Evolutionary conservation across 2,888 invertebrate genomes (phyloP), one percentile per base, ranked within the genome.

Genomic region (Polylopha cassiicola): DNA sequence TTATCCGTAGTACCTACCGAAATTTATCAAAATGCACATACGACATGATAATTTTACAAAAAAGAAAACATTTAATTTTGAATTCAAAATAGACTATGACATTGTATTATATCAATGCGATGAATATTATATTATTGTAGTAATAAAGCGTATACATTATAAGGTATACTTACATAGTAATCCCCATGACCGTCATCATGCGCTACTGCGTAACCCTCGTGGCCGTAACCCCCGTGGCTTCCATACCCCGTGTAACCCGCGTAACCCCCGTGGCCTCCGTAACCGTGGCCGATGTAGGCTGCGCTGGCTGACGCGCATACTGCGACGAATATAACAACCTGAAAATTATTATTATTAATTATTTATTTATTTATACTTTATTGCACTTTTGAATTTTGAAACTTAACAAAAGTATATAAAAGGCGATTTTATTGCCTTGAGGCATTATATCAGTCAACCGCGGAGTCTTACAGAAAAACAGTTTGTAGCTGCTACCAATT

Each of bases 291-390:
- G 51, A 86, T 58, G 51, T 73, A 75, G 3, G 75, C 76, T 0
- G 76, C 75, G 18, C 55, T 69, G 21, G 62, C 73, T 1, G 51
- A 66, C 1, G 69, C 70, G 44, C 71, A 73, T 17, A 65, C 46
- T 4, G 66, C 68, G n/a, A 66, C 56, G 11, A 81, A 58, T 3
- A 70, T 31, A 17, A 74, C 41, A 37, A 76, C 66, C 86, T 86
- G 62, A 2, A 67, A 67, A 36, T 15, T 26, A 14, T 37, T n/a
- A 6, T 5, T 3, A 23, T n/a, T n/a, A 21, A 21, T 2, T 21
- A 3, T n/a, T 10, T 4, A 2, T 1, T 1, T 10, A 10, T 2
- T 11, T 4, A 24, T 3, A 3, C 3, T 6, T 13, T 24, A 13
- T 4, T 24, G 7, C n/a, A n/a, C n/a, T n/a, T n/a, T n/a, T n/a